phyloP scores from a whole-genome alignment of 2,888 invertebrate genomes.

The Himalopsyche tibetana region DNA sequence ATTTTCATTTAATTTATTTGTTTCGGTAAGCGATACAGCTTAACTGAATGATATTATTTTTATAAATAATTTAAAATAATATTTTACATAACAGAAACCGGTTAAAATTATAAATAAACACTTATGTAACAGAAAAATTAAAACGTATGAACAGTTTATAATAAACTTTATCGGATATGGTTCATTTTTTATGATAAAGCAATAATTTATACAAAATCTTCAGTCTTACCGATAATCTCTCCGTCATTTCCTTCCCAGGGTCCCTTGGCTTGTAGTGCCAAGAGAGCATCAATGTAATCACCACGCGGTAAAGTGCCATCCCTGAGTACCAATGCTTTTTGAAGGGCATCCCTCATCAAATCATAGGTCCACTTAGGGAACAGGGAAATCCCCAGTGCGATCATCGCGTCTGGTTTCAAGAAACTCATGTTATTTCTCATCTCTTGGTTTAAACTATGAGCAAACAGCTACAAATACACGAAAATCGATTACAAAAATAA shows the following conservation, averaged over 20 bases:
- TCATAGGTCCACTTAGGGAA: conserved; percentile 59
- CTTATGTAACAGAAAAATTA: no score
- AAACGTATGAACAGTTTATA: no score
- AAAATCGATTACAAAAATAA: no score
- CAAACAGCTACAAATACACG: conserved; percentile 51
- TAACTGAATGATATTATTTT: no score
- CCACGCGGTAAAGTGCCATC: conserved; percentile 63
- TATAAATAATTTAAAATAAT: no score
- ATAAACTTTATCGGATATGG: no score
- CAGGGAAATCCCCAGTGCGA: conserved; percentile 39
- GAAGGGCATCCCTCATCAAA: conserved; percentile 64
- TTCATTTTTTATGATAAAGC: no score
- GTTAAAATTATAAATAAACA: no score
- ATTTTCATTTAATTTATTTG: no score
- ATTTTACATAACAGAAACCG: no score
- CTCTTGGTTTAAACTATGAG: conserved; percentile 35
- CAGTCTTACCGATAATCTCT: conserved; percentile 52
- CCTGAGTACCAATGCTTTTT: conserved; percentile 60
- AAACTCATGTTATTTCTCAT: conserved; percentile 50
- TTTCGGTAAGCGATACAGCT: no score
- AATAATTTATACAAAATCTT: background rate
- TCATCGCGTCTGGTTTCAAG: conserved; percentile 55
- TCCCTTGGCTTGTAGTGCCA: conserved; percentile 65
- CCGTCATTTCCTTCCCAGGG: conserved; percentile 61
- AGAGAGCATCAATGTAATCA: conserved; percentile 67